Percentiles rank a stretch among this genome's conserved stretches.
These are phyloP conservation scores for Limnephilus auricula DNA, from an alignment of 2,888 invertebrate genomes.

Conservation along the genomic window DNA sequence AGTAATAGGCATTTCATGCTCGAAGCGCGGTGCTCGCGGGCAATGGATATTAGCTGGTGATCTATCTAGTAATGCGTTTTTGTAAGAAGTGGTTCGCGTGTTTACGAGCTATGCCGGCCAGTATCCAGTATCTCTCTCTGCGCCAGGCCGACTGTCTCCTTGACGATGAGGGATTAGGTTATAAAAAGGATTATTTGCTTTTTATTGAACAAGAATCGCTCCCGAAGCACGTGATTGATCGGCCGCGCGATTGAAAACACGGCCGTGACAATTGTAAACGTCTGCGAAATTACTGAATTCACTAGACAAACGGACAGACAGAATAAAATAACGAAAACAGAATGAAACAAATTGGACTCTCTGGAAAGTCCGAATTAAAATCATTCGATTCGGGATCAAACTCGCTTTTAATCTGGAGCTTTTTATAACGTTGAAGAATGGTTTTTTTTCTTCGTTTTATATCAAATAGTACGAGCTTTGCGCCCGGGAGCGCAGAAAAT, in stretches of 20 bases:
- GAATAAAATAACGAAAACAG: neutral
- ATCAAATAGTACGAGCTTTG: neutral
- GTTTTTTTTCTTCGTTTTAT: neutral
- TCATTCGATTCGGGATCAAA: neutral
- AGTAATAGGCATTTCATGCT: neutral
- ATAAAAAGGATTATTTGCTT: neutral
- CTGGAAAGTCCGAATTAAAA: neutral
- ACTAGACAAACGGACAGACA: neutral
- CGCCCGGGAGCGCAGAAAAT: conserved; percentile 32
- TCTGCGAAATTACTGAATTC: neutral
- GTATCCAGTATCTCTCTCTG: neutral
- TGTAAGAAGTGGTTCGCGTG: conserved; percentile 17
- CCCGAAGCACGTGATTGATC: conserved; percentile 12
- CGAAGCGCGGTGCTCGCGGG: neutral
- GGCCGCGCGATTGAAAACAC: neutral
- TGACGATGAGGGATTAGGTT: neutral
- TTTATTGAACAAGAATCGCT: neutral
- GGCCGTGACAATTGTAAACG: neutral
- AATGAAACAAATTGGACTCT: neutral
- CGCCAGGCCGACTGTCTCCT: neutral
- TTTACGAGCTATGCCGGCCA: neutral
- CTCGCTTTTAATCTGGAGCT: neutral
- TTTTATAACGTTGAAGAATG: neutral
- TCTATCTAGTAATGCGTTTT: neutral
- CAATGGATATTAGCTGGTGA: neutral